phyloP scores from a whole-genome alignment of 2,113 vertebrate genomes.

The Oryzias melastigma region DNA sequence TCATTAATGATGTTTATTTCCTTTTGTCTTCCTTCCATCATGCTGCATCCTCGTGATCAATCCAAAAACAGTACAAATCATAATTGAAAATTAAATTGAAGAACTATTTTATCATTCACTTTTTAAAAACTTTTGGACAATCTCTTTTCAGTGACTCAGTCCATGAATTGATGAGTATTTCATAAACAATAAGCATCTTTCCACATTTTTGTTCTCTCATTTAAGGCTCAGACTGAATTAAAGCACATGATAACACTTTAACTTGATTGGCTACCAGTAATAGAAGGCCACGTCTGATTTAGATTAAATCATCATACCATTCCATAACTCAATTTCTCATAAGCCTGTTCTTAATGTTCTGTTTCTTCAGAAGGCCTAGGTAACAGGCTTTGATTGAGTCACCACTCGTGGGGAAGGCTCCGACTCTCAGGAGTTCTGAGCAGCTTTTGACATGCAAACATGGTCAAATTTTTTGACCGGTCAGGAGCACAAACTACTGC shows the following conservation, averaged over 20 bases:
- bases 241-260: conserved; percentile 42
- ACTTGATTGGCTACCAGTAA: conserved; percentile 35
- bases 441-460: conserved; percentile 36
- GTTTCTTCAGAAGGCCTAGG: not conserved
- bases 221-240: conserved; percentile 12
- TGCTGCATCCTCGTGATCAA: too few relatives aligned
- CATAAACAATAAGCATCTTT: not conserved
- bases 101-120: too few relatives aligned
- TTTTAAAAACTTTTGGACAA: too few relatives aligned
- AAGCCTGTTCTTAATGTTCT: conserved; percentile 26
- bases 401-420: conserved; percentile 5
- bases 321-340: conserved; percentile 38
- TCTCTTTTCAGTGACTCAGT: too few relatives aligned
- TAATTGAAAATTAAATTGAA: too few relatives aligned
- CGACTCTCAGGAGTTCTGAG: conserved; percentile 31
- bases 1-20: too few relatives aligned
- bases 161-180: not conserved
- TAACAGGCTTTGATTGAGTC: conserved; percentile 25
- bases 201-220: conserved; percentile 7
- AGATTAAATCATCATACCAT: conserved; percentile 48
- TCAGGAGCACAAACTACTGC: conserved; percentile 19
- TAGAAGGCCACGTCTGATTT: conserved; percentile 39
- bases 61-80: too few relatives aligned
- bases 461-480: conserved; percentile 25
- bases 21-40: too few relatives aligned